Evolutionary conservation across 2,888 invertebrate species (phyloP), one percentile per base, ranked within the genome.

Genomic region (Caenorhabditis sinica): DNA sequence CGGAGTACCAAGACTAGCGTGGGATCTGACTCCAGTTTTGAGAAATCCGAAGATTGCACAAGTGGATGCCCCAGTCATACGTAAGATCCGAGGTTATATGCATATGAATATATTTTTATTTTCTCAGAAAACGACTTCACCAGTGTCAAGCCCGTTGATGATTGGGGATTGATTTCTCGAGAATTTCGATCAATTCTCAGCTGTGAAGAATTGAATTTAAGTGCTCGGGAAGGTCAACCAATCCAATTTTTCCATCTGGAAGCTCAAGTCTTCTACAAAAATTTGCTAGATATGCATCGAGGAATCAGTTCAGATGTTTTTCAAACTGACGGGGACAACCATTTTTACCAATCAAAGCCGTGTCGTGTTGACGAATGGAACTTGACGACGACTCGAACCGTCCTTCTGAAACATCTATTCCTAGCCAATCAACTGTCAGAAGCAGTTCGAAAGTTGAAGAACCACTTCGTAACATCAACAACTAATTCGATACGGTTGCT

Each of bases 231-330:
- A 61, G 75, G 80, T 5, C 65, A 63, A n/a, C 51, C 81, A 11
- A 49, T 84, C 20, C 68, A 75, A 23, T 84, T 81, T 36, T 80
- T 72, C n/a, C 72, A 81, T 56, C 49, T 81, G 1, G 49, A 76
- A 15, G n/a, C 28, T 0, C 1, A 33, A 0, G 30, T 43, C 2
- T 84, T 81, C 43, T 84, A 40, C 33, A 58, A 56, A 30, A 66
- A 72, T 30, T 63, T 84, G 5, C 43, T 81, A 2, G 72, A 76
- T n/a, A 73, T 84, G 81, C 77, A 81, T 33, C 36, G 75, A 23
- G 84, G 81, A 63, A 73, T 40, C n/a, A 76, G 76, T 45, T 84
- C 81, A 2, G 81, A 84, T 49, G 17, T 81, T 4, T 73, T 84
- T 23, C 84, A 84, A 43, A 13, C 68, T 0, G 71, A 84, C 63